Conservation (phyloP, 2,797 vertebrate genomes). For the Nasua narica region DNA sequence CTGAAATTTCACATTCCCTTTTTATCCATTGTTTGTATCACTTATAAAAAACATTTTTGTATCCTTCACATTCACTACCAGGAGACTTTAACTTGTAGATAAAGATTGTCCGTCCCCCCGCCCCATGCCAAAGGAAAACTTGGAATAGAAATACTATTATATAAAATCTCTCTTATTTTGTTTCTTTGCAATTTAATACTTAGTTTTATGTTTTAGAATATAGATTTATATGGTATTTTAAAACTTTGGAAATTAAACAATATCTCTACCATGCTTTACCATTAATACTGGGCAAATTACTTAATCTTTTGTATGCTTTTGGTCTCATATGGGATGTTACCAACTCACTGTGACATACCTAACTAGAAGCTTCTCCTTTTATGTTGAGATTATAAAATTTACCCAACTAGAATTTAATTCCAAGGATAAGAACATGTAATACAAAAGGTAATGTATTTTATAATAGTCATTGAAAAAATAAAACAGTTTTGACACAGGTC, state of each 20-base stretch:
- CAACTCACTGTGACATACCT: background rate
- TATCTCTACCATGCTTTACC: background rate
- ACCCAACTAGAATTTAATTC: conserved; percentile 27
- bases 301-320: conserved; percentile 14
- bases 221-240: conserved; percentile 39
- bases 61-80: background rate
- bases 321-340: background rate
- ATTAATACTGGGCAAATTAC: background rate
- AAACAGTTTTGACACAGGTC: background rate
- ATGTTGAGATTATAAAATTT: conserved; percentile 11
- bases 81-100: background rate
- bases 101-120: background rate
- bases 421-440: background rate
- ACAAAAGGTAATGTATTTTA: background rate
- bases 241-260: conserved; percentile 14
- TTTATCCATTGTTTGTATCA: conserved; percentile 15
- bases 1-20: background rate
- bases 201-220: conserved; percentile 5
- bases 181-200: background rate
- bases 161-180: background rate
- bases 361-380: background rate
- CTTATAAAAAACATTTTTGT: conserved; percentile 16
- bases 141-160: background rate
- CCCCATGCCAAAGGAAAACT: background rate
- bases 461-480: background rate